Percentiles rank a stretch among this genome's conserved stretches.
Evolutionary conservation across 2,797 vertebrate species (phyloP).

Genomic region (Dipus sagitta): DNA sequence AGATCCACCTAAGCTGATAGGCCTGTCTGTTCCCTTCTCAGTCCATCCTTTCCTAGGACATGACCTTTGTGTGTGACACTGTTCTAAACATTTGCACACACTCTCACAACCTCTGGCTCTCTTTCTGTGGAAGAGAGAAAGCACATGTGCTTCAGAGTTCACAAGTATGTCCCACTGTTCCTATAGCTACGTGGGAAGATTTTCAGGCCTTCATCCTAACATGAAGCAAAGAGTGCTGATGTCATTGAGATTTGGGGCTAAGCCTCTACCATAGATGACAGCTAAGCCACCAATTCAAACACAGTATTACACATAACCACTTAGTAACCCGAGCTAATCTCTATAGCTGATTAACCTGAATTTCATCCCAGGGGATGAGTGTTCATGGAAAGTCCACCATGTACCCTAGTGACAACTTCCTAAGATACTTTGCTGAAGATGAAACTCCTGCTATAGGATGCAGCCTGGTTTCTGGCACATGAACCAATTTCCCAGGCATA

Average conservation of each 20-base stretch:
- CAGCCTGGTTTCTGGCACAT: not conserved
- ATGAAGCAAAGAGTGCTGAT: not conserved
- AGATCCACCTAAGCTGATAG: rapidly evolving
- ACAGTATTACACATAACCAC: not conserved
- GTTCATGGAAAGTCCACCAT: not conserved
- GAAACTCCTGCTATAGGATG: not conserved
- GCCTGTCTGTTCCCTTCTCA: not conserved
- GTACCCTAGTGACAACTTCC: not conserved
- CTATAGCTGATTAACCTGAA: not conserved
- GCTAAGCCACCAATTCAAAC: not conserved
- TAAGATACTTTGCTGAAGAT: not conserved
- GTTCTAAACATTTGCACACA: not conserved
- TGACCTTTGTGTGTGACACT: not conserved
- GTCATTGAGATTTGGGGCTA: not conserved
- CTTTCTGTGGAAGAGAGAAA: no score
- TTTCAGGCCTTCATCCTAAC: not conserved
- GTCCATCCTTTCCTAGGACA: not conserved
- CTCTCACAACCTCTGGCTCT: no score
- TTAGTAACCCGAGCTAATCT: not conserved
- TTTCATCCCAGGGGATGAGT: not conserved
- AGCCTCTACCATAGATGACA: not conserved
- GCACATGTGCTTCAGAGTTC: not conserved
- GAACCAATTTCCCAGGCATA: not conserved
- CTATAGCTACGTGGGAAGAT: not conserved
- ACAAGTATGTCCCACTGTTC: not conserved